phyloP scores from a whole-genome alignment of 1,140 invertebrate genomes.

The Lasioglossum albipes region DNA sequence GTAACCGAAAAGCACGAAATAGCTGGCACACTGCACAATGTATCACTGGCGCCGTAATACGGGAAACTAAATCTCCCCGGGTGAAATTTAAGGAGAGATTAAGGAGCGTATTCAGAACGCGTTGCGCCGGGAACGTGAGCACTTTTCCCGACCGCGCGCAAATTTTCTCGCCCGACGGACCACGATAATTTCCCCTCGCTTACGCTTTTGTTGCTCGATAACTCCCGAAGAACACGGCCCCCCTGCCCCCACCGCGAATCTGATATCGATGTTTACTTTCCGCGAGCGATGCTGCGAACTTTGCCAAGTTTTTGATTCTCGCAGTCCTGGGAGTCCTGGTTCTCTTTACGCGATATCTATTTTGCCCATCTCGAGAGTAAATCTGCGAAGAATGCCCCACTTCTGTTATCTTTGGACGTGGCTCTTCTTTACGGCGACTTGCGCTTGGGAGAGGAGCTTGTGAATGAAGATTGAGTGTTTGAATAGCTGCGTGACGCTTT shows the following conservation, averaged over 20 bases:
- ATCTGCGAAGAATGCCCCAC: neutral
- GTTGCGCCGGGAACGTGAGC: neutral
- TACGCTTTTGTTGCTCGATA: too few relatives aligned
- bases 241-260: neutral
- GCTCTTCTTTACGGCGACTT: neutral
- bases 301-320: neutral
- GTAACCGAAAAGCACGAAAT: constrained; percentile 18
- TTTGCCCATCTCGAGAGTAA: neutral
- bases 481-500: neutral
- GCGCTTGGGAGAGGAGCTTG: neutral
- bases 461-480: neutral
- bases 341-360: neutral
- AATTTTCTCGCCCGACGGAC: neutral
- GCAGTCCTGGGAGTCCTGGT: too few relatives aligned
- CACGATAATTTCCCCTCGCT: neutral
- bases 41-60: neutral
- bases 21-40: neutral
- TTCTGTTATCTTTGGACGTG: neutral
- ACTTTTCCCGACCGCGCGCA: neutral
- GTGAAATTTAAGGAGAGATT: constrained; percentile 12
- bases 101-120: constrained; percentile 19
- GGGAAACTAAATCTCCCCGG: neutral
- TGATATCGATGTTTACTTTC: neutral
- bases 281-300: neutral
- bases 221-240: too few relatives aligned